Percentiles rank a stretch among this genome's conserved stretches.
Evolutionary conservation across 1,140 invertebrate species (phyloP).

Genomic region (Diachasma alloeum): DNA sequence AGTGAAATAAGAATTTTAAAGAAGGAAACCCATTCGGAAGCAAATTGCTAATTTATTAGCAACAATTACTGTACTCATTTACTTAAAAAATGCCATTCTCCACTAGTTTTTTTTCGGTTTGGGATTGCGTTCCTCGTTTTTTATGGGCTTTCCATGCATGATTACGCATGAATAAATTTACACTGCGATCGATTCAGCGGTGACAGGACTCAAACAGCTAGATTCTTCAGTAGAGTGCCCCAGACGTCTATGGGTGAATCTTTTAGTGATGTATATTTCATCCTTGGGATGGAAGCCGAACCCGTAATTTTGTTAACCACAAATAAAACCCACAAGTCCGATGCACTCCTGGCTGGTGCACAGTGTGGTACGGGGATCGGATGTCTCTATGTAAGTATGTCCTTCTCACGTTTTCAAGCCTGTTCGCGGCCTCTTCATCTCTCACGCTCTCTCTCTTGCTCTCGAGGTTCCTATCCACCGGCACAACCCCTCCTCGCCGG

Average conservation of each 20-base stretch:
- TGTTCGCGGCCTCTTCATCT: not conserved
- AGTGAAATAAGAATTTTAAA: too few relatives aligned
- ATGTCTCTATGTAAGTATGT: conserved; percentile 39
- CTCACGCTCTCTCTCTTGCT: not conserved
- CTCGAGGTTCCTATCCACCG: not conserved
- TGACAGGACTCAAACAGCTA: conserved; percentile 5
- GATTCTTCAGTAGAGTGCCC: not conserved
- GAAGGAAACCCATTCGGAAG: too few relatives aligned
- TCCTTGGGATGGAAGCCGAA: conserved; percentile 18
- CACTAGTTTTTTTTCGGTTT: not conserved
- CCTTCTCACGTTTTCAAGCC: conserved; percentile 20
- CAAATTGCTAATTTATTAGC: too few relatives aligned
- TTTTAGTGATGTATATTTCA: conserved; percentile 15
- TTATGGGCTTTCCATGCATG: not conserved
- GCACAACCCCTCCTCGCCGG: not conserved
- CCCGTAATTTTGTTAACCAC: conserved; percentile 50
- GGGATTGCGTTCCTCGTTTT: not conserved
- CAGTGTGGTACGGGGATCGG: conserved; percentile 36
- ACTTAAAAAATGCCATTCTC: too few relatives aligned
- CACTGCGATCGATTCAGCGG: not conserved
- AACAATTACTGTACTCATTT: too few relatives aligned
- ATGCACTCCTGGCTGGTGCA: conserved; percentile 11
- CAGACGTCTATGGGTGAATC: not conserved
- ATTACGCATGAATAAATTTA: conserved; percentile 8
- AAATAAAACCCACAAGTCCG: conserved; percentile 45